These are phyloP conservation scores for Phlogophora meticulosa DNA, from an alignment of 2,888 invertebrate genomes.

Conservation along the genomic window DNA sequence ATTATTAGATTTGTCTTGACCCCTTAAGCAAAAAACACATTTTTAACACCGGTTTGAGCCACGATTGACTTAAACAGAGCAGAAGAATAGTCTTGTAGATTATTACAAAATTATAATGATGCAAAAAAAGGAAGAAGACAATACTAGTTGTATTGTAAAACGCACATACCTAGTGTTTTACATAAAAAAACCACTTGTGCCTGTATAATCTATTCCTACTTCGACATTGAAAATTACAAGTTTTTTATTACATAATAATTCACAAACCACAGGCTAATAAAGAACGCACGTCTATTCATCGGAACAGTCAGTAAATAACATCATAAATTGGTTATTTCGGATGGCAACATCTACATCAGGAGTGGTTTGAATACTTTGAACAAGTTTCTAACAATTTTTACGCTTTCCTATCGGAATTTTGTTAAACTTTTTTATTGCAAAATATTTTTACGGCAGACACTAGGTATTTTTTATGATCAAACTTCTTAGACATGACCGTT, in stretches of 20 bases:
- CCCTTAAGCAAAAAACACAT: too few relatives aligned
- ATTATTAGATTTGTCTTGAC: too few relatives aligned
- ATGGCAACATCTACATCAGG: constrained; percentile 2
- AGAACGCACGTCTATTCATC: background rate
- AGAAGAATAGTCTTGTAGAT: too few relatives aligned
- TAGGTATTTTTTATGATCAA: constrained; percentile 69
- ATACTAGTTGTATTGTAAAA: too few relatives aligned
- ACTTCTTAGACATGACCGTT: constrained; percentile 65
- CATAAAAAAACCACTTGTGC: background rate
- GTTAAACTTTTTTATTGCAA: constrained; percentile 69
- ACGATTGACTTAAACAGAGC: too few relatives aligned
- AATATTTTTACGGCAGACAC: constrained; percentile 67
- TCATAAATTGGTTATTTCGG: constrained; percentile 35
- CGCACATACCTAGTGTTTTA: too few relatives aligned
- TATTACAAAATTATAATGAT: too few relatives aligned
- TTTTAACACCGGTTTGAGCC: too few relatives aligned
- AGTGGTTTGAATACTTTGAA: constrained; percentile 39
- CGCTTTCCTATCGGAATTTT: constrained; percentile 46
- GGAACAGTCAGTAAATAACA: constrained; percentile 9
- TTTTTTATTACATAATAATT: constrained; percentile 18
- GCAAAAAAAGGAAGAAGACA: too few relatives aligned
- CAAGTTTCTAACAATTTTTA: constrained; percentile 35
- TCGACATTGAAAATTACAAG: background rate
- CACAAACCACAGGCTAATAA: constrained; percentile 10
- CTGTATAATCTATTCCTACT: background rate